phyloP scores from a whole-genome alignment of 2,797 vertebrate species.

The Macrochelys suwanniensis region DNA sequence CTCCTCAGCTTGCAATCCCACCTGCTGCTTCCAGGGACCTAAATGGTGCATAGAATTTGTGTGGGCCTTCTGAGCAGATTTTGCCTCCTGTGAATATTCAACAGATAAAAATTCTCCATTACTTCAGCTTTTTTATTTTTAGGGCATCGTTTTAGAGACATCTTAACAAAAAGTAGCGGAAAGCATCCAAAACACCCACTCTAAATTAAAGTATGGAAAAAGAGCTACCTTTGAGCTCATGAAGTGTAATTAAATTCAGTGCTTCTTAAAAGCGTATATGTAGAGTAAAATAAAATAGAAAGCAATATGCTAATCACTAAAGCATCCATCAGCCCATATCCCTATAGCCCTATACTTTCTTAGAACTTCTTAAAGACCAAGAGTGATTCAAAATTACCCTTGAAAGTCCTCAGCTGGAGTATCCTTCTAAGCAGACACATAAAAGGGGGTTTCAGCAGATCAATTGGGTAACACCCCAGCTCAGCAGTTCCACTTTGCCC shows the following conservation, averaged over 20 bases:
- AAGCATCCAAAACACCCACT: not conserved
- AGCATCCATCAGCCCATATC: not conserved
- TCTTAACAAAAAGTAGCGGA: not conserved
- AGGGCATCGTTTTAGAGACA: not conserved
- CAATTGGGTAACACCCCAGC: not conserved
- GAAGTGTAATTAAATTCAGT: slow-evolving; percentile 25
- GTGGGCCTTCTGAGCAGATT: not conserved
- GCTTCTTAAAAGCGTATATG: slow-evolving; percentile 31
- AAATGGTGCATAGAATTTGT: not conserved
- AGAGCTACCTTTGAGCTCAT: not conserved
- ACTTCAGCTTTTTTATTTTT: not conserved
- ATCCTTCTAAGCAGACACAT: slow-evolving; percentile 3
- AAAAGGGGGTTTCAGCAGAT: not conserved
- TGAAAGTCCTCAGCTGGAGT: slow-evolving; percentile 12
- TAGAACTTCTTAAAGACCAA: not conserved
- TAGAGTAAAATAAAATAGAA: not conserved
- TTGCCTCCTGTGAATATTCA: not conserved
- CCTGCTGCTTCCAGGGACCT: not conserved
- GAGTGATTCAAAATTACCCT: not conserved
- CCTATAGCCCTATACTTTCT: not conserved
- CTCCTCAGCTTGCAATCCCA: not conserved
- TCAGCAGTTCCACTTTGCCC: not conserved
- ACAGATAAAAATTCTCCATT: not conserved
- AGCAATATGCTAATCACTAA: not conserved
- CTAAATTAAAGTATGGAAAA: not conserved